Percentiles rank a stretch among this genome's conserved stretches.
Evolutionary conservation across 92 coral and sea anemone species (phyloP).

Genomic region (Porites lobata): DNA sequence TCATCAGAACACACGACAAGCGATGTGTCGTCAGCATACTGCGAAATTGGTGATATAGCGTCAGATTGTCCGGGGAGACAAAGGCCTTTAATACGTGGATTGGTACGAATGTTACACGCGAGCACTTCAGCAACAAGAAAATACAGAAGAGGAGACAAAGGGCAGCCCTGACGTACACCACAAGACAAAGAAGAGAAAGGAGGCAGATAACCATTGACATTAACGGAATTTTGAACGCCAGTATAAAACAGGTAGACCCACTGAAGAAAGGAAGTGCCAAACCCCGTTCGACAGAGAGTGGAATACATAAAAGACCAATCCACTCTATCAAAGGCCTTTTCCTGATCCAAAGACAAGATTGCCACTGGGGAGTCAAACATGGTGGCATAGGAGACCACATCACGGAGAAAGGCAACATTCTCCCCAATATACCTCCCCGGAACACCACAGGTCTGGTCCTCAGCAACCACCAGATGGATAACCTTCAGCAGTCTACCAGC

Average conservation of each 20-base stretch:
- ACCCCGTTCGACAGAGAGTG: neutral
- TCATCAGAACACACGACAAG: neutral
- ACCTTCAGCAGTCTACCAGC: neutral
- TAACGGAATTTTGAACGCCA: neutral
- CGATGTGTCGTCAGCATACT: constrained; percentile 2
- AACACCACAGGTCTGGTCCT: neutral
- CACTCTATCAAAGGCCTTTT: neutral
- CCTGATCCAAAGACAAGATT: too few species aligned
- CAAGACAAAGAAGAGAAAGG: neutral
- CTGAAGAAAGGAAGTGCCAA: neutral
- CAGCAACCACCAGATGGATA: neutral
- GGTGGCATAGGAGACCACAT: neutral
- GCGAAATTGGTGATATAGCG: neutral
- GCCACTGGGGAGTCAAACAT: neutral
- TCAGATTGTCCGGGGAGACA: neutral
- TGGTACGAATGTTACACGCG: neutral
- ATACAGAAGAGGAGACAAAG: too few species aligned
- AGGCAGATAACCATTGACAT: neutral
- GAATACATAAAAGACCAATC: neutral
- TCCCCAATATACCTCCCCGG: neutral
- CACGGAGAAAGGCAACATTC: neutral
- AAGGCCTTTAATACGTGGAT: constrained; percentile 6
- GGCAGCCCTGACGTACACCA: neutral
- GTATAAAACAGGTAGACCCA: neutral
- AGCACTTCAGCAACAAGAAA: neutral